Evolutionary conservation across 1,140 invertebrate genomes (phyloP), one percentile per base, ranked within the genome.

Genomic region (Leptinotarsa texana): DNA sequence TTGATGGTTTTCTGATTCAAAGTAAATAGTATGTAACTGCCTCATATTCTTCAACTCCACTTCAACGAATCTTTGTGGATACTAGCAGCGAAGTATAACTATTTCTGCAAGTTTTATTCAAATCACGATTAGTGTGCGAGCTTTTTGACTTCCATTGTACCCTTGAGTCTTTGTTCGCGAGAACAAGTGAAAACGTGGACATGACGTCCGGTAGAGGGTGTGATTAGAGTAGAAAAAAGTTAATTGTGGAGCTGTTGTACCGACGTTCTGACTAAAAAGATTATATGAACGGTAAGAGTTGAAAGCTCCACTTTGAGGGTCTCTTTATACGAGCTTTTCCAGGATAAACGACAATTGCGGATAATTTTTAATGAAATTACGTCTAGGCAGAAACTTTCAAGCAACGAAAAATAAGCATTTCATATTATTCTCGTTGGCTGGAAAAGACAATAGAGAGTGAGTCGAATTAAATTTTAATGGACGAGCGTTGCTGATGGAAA

Each of bases 361-460:
- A 57, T 57, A 57, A 57, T 57, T 57, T 57, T 57, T 57, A 57
- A 57, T 57, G 51, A 57, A 57, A 57, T 57, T 57, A 57, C 51
- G 51, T 57, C 51, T 57, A 57, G 51, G 51, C 51, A 57, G 51
- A 18, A 57, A 57, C n/a, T 57, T 57, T 57, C 51, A 4, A 57
- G 51, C 51, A 18, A 15, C 51, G 51, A 15, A 57, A 57, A 57
- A 57, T 17, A 57, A 57, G 51, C 51, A 57, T 57, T 57, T 57
- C 51, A 57, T 57, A 57, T 57, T 57, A 57, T 57, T 57, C n/a
- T 15, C 51, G 33, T 42, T 42, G n/a, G 51, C 51, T 57, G 15
- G 15, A 42, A 57, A 18, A 15, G 51, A 57, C 51, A 57, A 57
- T 57, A 5, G 51, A 11, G 33, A 42, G 33, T 8, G 51, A 57